A percentile compares a stretch with the other conserved stretches of the same genome.
Evolutionary conservation across 1,140 invertebrate genomes (phyloP).

Genomic region (Caenorhabditis inopinata): DNA sequence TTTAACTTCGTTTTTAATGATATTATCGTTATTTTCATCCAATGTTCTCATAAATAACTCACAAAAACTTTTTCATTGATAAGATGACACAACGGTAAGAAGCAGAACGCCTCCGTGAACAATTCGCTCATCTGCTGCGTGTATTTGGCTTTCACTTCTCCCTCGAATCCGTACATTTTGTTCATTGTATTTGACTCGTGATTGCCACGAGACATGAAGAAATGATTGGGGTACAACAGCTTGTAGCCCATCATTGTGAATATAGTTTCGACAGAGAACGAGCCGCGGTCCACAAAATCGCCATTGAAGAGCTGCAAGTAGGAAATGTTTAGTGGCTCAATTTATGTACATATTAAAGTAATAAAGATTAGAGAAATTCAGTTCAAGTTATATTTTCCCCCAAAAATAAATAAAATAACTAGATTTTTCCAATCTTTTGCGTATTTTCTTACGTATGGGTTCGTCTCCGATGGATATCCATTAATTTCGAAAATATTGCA

Average conservation of each 20-base stretch:
- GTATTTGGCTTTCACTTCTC: constrained; percentile 92
- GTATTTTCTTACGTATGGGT: constrained; percentile 80
- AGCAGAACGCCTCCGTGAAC: constrained; percentile 98
- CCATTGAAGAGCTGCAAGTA: constrained; percentile 87
- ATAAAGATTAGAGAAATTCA: too few relatives aligned
- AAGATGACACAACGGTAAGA: constrained; percentile 90
- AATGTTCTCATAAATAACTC: constrained; percentile 79
- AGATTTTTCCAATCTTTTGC: not conserved
- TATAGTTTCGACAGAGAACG: constrained; percentile 98
- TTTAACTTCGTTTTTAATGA: not conserved
- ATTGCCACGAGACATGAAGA: constrained; percentile 96
- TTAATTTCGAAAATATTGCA: constrained; percentile 97
- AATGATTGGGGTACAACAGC: constrained; percentile 91
- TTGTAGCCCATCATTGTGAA: constrained; percentile 96
- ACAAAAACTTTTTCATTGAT: constrained; percentile 87
- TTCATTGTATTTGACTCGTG: constrained; percentile 98
- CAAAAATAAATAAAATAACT: too few relatives aligned
- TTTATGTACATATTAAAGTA: too few relatives aligned
- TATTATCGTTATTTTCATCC: constrained; percentile 74
- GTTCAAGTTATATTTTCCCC: too few relatives aligned
- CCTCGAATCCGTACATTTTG: constrained; percentile 98
- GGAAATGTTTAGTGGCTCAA: too few relatives aligned
- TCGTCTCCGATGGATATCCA: constrained; percentile 86
- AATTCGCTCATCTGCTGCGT: constrained; percentile 88
- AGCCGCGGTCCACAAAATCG: constrained; percentile 98